phyloP scores from a whole-genome alignment of 2,113 vertebrate genomes.

The Pituophis catenifer region DNA sequence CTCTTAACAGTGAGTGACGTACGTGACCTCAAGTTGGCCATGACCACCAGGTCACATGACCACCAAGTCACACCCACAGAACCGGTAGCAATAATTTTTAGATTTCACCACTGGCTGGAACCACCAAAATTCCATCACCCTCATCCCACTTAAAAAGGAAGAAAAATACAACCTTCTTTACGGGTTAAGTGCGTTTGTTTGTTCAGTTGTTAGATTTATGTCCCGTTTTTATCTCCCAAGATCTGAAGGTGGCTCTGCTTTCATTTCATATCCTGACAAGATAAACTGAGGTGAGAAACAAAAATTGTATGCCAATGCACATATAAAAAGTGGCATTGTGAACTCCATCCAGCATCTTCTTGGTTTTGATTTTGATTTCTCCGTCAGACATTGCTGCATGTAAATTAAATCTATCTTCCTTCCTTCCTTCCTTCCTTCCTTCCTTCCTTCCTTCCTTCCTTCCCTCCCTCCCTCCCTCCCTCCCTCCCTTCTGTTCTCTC shows the following conservation, averaged over 20 bases:
- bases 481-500: neutral
- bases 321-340: neutral
- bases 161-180: neutral
- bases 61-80: too few relatives aligned
- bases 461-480: rapidly evolving
- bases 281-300: neutral
- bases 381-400: neutral
- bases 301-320: neutral
- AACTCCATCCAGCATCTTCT: neutral
- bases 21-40: too few relatives aligned
- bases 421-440: neutral
- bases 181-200: neutral
- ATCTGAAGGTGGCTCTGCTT: neutral
- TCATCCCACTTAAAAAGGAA: neutral
- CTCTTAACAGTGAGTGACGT: too few relatives aligned
- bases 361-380: neutral
- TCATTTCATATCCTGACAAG: neutral
- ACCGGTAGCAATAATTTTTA: too few relatives aligned
- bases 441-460: neutral
- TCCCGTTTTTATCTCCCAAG: neutral
- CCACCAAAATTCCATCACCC: neutral
- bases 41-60: too few relatives aligned
- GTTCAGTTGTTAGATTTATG: neutral
- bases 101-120: neutral
- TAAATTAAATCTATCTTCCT: neutral